A percentile compares a stretch with the other conserved stretches of the same genome.
phyloP scores from a whole-genome alignment of 2,888 invertebrate species.

The Enoplolaimus lenunculus region DNA sequence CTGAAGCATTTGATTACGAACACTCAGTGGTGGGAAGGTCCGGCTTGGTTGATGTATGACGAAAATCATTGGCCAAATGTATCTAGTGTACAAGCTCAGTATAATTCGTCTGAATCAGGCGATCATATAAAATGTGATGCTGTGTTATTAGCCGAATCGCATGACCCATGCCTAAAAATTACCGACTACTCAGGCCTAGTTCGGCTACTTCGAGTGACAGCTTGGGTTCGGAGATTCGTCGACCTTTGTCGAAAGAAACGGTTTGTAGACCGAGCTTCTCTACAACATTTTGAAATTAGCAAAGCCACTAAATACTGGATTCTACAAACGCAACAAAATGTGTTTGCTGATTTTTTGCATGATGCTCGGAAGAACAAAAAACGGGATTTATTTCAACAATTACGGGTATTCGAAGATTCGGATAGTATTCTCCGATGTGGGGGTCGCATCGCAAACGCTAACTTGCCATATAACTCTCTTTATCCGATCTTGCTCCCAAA shows the following conservation, averaged over 20 bases:
- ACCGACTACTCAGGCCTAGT: not conserved
- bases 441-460: constrained; percentile 8
- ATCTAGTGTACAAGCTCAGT: not conserved
- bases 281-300: not conserved
- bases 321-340: not conserved
- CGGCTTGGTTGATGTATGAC: not conserved
- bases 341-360: not conserved
- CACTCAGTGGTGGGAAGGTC: not conserved
- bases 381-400: constrained; percentile 9
- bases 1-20: not conserved
- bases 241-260: not conserved
- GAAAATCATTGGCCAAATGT: constrained; percentile 5
- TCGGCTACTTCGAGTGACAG: constrained; percentile 5
- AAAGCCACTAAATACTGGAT: not conserved
- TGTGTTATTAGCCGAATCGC: not conserved
- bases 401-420: constrained; percentile 4
- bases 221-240: not conserved
- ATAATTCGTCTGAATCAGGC: not conserved
- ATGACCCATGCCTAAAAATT: not conserved
- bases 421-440: constrained; percentile 14
- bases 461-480: not conserved
- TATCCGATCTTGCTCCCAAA: constrained; percentile 15
- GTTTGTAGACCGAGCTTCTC: not conserved
- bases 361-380: not conserved
- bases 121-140: not conserved